Conservation (phyloP, 2,797 vertebrate genomes). For the Delichon dasypus region DNA sequence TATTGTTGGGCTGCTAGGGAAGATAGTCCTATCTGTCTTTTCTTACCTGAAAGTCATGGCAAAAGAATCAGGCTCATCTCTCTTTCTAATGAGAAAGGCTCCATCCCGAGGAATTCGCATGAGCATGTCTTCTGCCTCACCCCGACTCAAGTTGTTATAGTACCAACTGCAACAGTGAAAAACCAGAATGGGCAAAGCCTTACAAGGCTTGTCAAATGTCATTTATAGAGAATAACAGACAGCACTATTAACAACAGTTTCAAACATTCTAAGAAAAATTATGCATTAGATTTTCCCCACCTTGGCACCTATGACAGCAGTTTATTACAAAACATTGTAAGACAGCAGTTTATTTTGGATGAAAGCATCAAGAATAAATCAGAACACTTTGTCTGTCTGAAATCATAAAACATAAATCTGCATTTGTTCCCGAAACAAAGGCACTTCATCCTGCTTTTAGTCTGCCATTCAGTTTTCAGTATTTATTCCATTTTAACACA, state of each 20-base stretch:
- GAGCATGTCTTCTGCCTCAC: slow-evolving; percentile 94
- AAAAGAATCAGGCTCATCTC: slow-evolving; percentile 86
- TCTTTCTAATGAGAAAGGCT: slow-evolving; percentile 92
- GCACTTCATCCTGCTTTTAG: not conserved
- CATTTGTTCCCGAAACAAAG: not conserved
- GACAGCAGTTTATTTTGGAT: not conserved
- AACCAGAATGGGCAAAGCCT: not conserved
- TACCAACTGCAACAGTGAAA: slow-evolving; percentile 86
- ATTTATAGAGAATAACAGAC: not conserved
- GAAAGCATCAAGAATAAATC: not conserved
- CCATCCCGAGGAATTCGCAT: slow-evolving; percentile 93
- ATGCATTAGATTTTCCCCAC: not conserved
- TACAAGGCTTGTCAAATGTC: not conserved
- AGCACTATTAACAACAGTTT: not conserved
- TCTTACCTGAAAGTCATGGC: slow-evolving; percentile 96
- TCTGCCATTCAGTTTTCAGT: not conserved
- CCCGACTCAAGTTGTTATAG: slow-evolving; percentile 91
- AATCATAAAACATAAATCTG: not conserved
- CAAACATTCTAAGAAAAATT: not conserved
- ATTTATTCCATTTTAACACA: not conserved
- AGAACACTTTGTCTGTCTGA: not conserved
- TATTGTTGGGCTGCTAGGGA: not conserved
- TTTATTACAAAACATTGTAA: not conserved
- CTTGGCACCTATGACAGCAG: not conserved
- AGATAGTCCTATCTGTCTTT: not conserved